Percentiles rank a stretch among this genome's conserved stretches.
These are phyloP conservation scores for Odontocolon sp. DNA, from an alignment of 2,888 invertebrate species.

Conservation along the genomic window DNA sequence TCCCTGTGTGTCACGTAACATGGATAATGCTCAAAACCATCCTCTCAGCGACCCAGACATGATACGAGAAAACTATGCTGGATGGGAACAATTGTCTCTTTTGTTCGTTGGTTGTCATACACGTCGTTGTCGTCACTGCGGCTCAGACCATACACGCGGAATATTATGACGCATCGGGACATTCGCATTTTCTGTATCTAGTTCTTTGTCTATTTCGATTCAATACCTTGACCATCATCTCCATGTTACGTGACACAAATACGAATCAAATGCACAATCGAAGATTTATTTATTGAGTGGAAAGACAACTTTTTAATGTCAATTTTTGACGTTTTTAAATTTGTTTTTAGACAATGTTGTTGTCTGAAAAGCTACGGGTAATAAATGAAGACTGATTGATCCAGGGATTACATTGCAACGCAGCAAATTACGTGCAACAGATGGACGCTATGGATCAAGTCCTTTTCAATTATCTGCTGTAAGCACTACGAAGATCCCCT, in stretches of 20 bases:
- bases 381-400: constrained; percentile 12
- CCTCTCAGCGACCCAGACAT: background rate
- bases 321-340: no score
- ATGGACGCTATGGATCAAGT: constrained; percentile 57
- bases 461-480: constrained; percentile 59
- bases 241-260: no score
- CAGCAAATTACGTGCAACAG: constrained; percentile 50
- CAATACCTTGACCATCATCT: constrained; percentile 3
- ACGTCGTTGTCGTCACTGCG: constrained; percentile 35
- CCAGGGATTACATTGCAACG: constrained; percentile 14
- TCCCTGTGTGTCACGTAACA: constrained; percentile 40
- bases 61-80: constrained; percentile 35
- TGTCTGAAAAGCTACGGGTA: no score
- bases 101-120: constrained; percentile 37
- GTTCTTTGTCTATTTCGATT: constrained; percentile 27
- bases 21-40: constrained; percentile 27
- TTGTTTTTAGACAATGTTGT: background rate
- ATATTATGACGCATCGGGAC: background rate
- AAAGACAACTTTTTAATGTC: constrained; percentile 33
- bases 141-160: constrained; percentile 26
- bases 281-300: constrained; percentile 38
- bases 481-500: constrained; percentile 22
- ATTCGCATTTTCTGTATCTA: constrained; percentile 21
- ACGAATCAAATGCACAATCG: no score
- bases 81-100: constrained; percentile 49